A percentile compares a stretch with the other conserved stretches of the same genome.
Conservation (phyloP, 2,797 vertebrate species). For the Pseudomugil gertrudae region DNA sequence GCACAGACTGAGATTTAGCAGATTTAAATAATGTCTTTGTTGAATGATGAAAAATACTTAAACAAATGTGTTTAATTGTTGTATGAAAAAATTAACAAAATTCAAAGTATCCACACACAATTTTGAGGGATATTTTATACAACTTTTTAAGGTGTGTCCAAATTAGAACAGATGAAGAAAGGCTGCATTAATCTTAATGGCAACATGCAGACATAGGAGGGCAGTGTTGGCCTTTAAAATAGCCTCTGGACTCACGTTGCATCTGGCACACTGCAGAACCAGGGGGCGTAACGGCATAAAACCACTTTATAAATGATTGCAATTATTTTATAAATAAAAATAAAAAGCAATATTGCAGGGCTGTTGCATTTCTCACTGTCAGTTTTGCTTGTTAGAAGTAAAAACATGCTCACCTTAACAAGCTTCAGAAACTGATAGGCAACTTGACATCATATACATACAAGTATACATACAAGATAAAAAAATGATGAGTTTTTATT, state of each 20-base stretch:
- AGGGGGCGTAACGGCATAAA: conserved; percentile 10
- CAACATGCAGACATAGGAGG: conserved; percentile 67
- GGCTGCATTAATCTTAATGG: conserved; percentile 13
- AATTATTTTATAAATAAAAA: neutral
- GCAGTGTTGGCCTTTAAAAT: conserved; percentile 78
- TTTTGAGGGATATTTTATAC: neutral
- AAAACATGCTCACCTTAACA: neutral
- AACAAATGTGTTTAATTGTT: no score
- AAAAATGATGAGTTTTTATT: no score
- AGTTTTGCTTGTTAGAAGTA: neutral
- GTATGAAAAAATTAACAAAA: neutral
- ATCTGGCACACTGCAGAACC: neutral
- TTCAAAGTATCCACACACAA: neutral
- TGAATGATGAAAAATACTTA: no score
- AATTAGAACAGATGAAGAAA: neutral
- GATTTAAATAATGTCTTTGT: neutral
- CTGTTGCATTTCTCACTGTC: neutral
- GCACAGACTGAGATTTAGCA: conserved; percentile 19
- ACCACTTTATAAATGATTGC: neutral
- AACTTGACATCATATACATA: neutral
- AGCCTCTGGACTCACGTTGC: neutral
- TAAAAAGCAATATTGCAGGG: neutral
- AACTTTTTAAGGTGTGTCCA: neutral
- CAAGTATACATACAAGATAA: neutral
- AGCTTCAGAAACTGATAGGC: neutral